Base-by-base conservation (phyloP, 1,140 invertebrate species). In the Microplitis mediator region DNA sequence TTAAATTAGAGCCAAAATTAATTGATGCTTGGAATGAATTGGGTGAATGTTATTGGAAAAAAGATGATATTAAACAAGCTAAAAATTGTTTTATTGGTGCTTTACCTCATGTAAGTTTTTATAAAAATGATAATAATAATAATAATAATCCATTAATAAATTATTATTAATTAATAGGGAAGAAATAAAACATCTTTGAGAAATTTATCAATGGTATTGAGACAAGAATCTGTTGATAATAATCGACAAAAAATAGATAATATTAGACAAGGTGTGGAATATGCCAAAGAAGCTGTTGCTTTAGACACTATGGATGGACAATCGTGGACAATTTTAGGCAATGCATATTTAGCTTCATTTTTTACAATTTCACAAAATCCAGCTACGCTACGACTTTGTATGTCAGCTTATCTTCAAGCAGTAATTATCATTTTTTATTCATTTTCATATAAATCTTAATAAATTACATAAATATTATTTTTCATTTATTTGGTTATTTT, bases 31-130 rank as follows among this genome's bases (percentile, higher is more conserved):
- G 95, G 95, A 96, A 96, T 82, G 92, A 96, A 81, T 87, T 97
- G 8, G 95, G 95, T 4, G 94, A 96, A 84, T 95, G 93, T 83
- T 95, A 95, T 84, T 96, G 94, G 92, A 96, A 96, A 83, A 94
- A 94, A 83, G 90, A 92, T 79, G 93, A 96, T 81, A 87, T 95
- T 32, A 88, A 91, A 76, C 92, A 94, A 76, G 94, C 95, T 2
- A 93, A 93, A 80, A 95, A 93, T 79, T 97, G 95, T 85, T 97
- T 97, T 87, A 89, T 91, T 78, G 92, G 93, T 75, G 94, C 94
- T 75, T 85, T 96, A 45, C 91, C 91, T 82, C 91, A 95, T 88
- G 94, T 95, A 89, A 87, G 87, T 88, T 77, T 69, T 70, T 1
- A 23, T 23, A 23, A 23, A 23, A 23, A 23, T 23, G 2, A 23